These are phyloP conservation scores for Sclerurus mexicanus DNA, from an alignment of 2,113 vertebrate genomes.

Conservation along the genomic window DNA sequence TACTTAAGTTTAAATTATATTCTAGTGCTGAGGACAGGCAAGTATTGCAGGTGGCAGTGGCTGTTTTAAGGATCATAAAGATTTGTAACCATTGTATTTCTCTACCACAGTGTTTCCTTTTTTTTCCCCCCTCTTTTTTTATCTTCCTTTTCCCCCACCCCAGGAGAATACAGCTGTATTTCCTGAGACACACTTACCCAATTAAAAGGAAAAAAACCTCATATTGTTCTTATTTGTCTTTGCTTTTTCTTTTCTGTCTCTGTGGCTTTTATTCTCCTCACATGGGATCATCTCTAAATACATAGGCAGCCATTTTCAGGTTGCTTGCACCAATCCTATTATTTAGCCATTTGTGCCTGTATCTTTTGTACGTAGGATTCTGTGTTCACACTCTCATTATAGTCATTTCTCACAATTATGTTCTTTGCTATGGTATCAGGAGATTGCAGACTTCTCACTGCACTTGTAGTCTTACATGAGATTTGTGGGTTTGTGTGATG, in stretches of 20 bases:
- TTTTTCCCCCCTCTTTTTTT: fast-evolving
- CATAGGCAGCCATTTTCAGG: neutral
- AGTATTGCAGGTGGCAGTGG: neutral
- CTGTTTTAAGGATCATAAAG: neutral
- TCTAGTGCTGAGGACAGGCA: neutral
- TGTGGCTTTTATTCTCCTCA: neutral
- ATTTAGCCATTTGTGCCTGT: constrained; percentile 2
- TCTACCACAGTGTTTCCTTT: neutral
- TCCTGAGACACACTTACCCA: neutral
- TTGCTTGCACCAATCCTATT: neutral
- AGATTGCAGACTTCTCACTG: neutral
- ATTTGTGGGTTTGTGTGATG: neutral
- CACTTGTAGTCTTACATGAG: neutral
- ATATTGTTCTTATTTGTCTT: neutral
- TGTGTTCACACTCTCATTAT: neutral
- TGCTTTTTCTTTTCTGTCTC: neutral
- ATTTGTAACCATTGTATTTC: neutral
- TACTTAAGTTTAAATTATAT: neutral
- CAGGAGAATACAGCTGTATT: neutral
- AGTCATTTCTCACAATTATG: constrained; percentile 10
- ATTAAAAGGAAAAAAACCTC: neutral
- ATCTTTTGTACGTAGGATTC: neutral
- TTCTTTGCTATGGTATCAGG: neutral
- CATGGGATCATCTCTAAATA: neutral
- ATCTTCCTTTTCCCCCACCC: fast-evolving